phyloP scores from a whole-genome alignment of 2,888 invertebrate genomes.

The Cantharis rustica region DNA sequence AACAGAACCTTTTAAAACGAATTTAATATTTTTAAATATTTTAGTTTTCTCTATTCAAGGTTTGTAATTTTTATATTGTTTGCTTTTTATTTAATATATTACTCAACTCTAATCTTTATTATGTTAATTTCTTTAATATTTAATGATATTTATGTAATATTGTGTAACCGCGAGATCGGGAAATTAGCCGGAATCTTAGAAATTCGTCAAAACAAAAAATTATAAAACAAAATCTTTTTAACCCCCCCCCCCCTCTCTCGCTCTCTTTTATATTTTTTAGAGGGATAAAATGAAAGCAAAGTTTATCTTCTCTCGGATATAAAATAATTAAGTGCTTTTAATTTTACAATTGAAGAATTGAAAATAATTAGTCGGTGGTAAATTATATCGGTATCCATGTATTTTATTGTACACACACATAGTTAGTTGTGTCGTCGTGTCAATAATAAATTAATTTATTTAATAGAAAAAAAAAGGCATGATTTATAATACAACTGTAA shows the following conservation, averaged over 20 bases:
- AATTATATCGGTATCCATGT: neutral
- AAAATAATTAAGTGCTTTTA: neutral
- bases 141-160: too few species aligned
- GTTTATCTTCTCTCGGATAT: too few species aligned
- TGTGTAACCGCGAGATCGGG: too few species aligned
- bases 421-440: neutral
- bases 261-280: too few species aligned
- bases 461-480: neutral
- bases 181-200: too few species aligned
- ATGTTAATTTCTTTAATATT: neutral
- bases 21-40: neutral
- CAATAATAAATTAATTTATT: neutral
- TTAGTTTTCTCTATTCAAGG: neutral
- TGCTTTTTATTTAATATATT: neutral
- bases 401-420: neutral
- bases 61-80: neutral
- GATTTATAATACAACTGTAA: neutral
- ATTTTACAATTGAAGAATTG: neutral
- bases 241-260: too few species aligned
- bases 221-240: too few species aligned
- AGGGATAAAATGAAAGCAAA: too few species aligned
- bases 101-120: neutral
- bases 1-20: neutral
- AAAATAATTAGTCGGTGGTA: neutral
- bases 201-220: too few species aligned